Evolutionary conservation across 2,888 invertebrate genomes (phyloP), one percentile per base, ranked within the genome.

Genomic region (Empis livida): DNA sequence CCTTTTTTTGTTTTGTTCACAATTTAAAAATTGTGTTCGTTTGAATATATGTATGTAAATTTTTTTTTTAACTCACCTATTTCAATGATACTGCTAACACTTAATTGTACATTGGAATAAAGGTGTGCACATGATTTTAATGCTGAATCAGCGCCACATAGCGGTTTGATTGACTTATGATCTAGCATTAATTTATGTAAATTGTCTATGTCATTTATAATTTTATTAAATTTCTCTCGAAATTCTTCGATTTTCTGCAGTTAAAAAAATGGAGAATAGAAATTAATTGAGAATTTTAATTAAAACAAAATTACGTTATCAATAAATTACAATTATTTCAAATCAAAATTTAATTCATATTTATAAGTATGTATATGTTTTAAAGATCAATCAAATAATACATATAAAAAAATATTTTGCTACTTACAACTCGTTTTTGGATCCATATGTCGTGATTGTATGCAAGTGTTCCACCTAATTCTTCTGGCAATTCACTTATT

Each of bases 391-490:
- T 27, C 23, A 27, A 27, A 27, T 20, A 20, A 20, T 27, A 27
- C 23, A 27, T 2, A 27, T 8, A 27, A 27, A 27, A 27, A 27
- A 27, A 6, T n/a, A n/a, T n/a, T n/a, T n/a, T n/a, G n/a, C 5
- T 53, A 64, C 74, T 71, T 71, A 87, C 88, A 73, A 83, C 73
- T 68, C 86, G 75, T 62, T 78, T 81, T 57, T 81, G 77, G 55
- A 85, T 74, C 89, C 89, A 89, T 55, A 75, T 73, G 46, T 76
- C 74, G 63, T 85, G 84, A 63, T 82, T 77, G 68, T 84, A 86
- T 49, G 73, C 68, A 62, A 82, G 76, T 49, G 74, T 75, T 46
- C 88, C 88, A 49, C 82, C 83, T 53, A 88, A 71, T 57, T 84
- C 82, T 51, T 74, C 73, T 42, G 85, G 83, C 60, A 89, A 71